phyloP scores from a whole-genome alignment of 2,888 invertebrate species.

The Patella depressa region DNA sequence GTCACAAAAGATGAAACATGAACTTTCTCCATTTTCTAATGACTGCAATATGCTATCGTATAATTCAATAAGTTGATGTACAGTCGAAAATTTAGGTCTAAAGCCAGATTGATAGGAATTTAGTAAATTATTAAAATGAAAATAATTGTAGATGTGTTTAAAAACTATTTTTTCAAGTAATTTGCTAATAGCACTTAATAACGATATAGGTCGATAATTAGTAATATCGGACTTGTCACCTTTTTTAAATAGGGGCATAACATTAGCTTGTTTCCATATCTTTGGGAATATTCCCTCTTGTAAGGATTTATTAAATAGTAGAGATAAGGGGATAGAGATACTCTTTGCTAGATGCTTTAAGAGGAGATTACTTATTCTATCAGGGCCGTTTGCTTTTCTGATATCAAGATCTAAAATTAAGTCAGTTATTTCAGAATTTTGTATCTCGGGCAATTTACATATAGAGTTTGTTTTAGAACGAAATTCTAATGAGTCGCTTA shows the following conservation, averaged over 20 bases:
- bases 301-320: neutral
- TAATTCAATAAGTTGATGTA: neutral
- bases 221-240: neutral
- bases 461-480: neutral
- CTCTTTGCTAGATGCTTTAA: neutral
- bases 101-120: neutral
- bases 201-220: slow-evolving; percentile 2
- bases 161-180: neutral
- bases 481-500: neutral
- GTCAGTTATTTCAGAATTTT: neutral
- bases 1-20: neutral
- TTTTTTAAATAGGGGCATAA: neutral
- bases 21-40: neutral
- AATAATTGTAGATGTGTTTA: neutral
- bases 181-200: neutral
- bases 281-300: neutral
- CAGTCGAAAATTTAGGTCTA: neutral
- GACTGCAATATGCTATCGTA: neutral
- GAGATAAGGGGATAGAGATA: neutral
- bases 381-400: neutral
- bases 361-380: neutral
- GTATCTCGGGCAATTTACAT: neutral
- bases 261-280: neutral
- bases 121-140: neutral
- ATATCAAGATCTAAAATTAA: neutral